Conservation (phyloP, 2,888 invertebrate species). For the Ommatoiulus sabulosus region DNA sequence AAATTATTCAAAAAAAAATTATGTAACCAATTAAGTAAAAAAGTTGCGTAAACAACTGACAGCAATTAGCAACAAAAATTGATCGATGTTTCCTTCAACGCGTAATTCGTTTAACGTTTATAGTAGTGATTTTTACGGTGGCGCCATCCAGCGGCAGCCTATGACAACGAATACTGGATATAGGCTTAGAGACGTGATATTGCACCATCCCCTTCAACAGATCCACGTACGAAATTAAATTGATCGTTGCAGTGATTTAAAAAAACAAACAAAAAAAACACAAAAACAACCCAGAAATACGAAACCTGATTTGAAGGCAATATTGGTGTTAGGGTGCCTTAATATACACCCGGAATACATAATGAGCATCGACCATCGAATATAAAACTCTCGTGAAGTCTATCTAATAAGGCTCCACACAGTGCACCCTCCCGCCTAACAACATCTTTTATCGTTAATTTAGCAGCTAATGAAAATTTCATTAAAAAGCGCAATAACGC, state of each 20-base stretch:
- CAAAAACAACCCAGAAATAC: background rate
- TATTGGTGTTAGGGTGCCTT: background rate
- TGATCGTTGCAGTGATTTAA: background rate
- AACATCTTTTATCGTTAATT: conserved; percentile 4
- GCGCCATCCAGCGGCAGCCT: too few species aligned
- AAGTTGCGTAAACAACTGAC: too few species aligned
- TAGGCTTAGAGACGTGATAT: too few species aligned
- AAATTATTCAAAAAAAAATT: too few species aligned
- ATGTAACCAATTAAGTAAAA: too few species aligned
- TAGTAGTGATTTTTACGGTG: too few species aligned
- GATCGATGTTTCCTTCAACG: too few species aligned
- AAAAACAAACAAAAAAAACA: background rate
- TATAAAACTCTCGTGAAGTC: background rate
- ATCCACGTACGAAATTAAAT: background rate
- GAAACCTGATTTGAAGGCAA: background rate
- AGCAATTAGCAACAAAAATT: too few species aligned
- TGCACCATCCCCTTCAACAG: background rate
- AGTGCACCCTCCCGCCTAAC: background rate
- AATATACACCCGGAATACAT: background rate
- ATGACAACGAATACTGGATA: too few species aligned
- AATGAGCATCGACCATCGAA: background rate
- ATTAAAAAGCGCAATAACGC: background rate
- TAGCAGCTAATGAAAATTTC: conserved; percentile 25
- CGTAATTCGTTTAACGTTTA: too few species aligned
- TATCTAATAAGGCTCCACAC: background rate